phyloP scores from a whole-genome alignment of 2,797 vertebrate species.

The Sphaeramia orbicularis region DNA sequence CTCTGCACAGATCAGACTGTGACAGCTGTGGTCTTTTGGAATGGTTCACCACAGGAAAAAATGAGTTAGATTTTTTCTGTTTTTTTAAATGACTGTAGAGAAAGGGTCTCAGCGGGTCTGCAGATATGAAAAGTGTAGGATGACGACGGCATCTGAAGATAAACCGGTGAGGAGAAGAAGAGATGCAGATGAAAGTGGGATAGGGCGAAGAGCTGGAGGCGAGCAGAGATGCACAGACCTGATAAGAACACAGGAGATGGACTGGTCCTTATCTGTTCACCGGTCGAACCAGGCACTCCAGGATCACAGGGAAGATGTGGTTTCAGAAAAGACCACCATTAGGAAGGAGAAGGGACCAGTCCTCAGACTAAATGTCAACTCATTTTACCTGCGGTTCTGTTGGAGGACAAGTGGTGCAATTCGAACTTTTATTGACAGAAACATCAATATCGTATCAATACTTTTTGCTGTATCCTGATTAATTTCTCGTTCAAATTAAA shows the following conservation, averaged over 20 bases:
- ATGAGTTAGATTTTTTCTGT: neutral
- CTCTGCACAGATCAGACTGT: neutral
- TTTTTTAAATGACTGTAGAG: too few species aligned
- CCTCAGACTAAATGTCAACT: neutral
- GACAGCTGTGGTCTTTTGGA: neutral
- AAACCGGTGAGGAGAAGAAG: neutral
- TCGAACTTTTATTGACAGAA: too few species aligned
- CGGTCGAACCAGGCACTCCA: conserved; percentile 8
- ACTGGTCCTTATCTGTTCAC: conserved; percentile 15
- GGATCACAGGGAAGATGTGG: conserved; percentile 11
- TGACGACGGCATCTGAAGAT: conserved; percentile 18
- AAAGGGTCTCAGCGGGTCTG: conserved; percentile 1
- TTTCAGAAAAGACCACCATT: neutral
- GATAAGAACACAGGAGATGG: conserved; percentile 18
- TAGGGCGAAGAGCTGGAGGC: neutral
- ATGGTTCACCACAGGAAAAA: neutral
- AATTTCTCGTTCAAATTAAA: too few species aligned
- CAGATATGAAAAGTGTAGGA: conserved; percentile 7
- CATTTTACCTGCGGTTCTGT: too few species aligned
- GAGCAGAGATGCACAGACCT: conserved; percentile 13
- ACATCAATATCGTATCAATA: too few species aligned
- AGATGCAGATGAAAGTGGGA: conserved; percentile 24
- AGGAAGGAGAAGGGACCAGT: neutral
- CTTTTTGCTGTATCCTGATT: too few species aligned
- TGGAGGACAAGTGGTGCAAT: too few species aligned